Evolutionary conservation across 2,797 vertebrate species (phyloP).

Genomic region (Sebastes nivosus): DNA sequence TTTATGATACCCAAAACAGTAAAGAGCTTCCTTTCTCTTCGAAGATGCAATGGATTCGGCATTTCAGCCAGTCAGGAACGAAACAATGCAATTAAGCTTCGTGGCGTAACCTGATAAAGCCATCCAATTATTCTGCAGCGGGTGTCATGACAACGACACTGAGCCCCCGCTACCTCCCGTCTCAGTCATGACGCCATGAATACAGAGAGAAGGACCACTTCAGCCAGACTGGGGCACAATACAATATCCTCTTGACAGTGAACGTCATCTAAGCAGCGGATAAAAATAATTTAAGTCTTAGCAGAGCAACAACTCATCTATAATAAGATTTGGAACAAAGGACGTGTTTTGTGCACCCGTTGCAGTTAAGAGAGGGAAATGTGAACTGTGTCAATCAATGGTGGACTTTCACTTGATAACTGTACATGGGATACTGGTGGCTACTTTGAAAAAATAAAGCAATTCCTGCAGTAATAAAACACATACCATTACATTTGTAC

Average conservation of each 20-base stretch:
- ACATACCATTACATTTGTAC: conserved; percentile 46
- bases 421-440: not conserved
- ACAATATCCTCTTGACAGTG: conserved; percentile 38
- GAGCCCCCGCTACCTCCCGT: not conserved
- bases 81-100: conserved; percentile 67
- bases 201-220: conserved; percentile 51
- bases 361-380: not conserved
- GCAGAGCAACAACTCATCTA: not conserved
- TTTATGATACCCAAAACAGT: conserved; percentile 4
- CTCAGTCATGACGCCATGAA: conserved; percentile 47
- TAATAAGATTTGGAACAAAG: conserved; percentile 6
- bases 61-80: conserved; percentile 33
- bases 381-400: not conserved
- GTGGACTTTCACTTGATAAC: not conserved
- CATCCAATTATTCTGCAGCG: conserved; percentile 60
- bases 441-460: conserved; percentile 31
- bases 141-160: conserved; percentile 77
- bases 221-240: conserved; percentile 19
- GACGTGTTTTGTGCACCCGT: not conserved
- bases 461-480: conserved; percentile 32
- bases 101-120: conserved; percentile 64
- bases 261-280: conserved; percentile 11
- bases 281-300: conserved; percentile 35
- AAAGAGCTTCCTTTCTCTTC: not conserved
- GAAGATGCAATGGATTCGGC: not conserved